These are phyloP conservation scores for Cheumatopsyche charites DNA, from an alignment of 1,140 invertebrate species.

Conservation along the genomic window DNA sequence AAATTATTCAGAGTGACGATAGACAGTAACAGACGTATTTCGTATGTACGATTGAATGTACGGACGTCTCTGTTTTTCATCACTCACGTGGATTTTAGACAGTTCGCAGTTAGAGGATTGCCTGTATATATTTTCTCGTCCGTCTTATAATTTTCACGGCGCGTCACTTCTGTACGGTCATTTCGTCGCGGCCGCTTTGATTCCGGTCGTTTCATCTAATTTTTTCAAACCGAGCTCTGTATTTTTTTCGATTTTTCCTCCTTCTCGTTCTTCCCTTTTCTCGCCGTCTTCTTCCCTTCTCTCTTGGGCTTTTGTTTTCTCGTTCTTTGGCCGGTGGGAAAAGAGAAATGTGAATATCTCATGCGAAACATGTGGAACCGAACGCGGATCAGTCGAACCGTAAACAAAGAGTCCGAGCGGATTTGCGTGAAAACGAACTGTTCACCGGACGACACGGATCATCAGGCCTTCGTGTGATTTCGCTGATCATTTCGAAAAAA, in stretches of 20 bases:
- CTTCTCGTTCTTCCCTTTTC: background rate
- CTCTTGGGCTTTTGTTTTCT: background rate
- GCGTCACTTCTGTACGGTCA: slow-evolving; percentile 20
- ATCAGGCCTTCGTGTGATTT: slow-evolving; percentile 1
- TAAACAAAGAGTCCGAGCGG: slow-evolving; percentile 21
- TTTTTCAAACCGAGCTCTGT: background rate
- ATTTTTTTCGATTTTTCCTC: background rate
- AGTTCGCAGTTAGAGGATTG: no score
- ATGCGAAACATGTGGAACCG: slow-evolving; percentile 36
- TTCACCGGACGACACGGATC: slow-evolving; percentile 20
- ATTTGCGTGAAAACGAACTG: slow-evolving; percentile 30
- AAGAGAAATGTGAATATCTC: slow-evolving; percentile 36
- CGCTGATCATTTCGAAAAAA: background rate
- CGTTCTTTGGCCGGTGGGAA: slow-evolving; percentile 25
- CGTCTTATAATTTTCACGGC: slow-evolving; percentile 20
- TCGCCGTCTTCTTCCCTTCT: slow-evolving; percentile 5
- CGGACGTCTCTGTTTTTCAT: no score
- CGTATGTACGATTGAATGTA: no score
- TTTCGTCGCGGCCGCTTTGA: slow-evolving; percentile 22
- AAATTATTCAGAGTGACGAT: no score
- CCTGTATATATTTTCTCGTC: no score
- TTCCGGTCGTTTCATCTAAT: slow-evolving; percentile 6
- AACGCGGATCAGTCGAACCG: slow-evolving; percentile 26
- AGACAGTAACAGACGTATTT: no score
- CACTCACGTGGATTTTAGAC: no score